Conservation (phyloP, 2,888 invertebrate genomes). For the Apamea crenata region DNA sequence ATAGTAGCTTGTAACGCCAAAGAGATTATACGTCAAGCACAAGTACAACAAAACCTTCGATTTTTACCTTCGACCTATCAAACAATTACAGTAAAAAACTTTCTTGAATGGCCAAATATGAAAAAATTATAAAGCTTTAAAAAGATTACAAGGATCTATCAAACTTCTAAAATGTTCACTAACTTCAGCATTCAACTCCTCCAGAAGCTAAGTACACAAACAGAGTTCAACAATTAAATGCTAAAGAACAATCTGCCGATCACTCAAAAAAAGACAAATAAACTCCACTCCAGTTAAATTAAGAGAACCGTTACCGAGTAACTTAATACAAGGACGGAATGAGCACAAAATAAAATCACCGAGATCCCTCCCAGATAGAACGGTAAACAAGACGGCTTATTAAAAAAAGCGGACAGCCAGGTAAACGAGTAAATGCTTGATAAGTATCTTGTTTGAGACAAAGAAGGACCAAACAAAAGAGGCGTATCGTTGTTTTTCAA, state of each 20-base stretch:
- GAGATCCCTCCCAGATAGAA: conserved; percentile 65
- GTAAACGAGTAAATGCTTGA: conserved; percentile 87
- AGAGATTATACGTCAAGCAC: not conserved
- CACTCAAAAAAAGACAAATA: conserved; percentile 37
- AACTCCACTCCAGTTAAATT: conserved; percentile 48
- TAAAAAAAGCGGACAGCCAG: conserved; percentile 81
- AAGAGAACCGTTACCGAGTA: conserved; percentile 64
- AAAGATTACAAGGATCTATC: not conserved
- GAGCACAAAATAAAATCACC: conserved; percentile 65
- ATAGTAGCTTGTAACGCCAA: not conserved
- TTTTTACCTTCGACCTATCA: not conserved
- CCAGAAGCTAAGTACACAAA: not conserved
- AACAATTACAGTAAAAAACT: not conserved
- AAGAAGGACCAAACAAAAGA: conserved; percentile 83
- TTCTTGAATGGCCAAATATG: not conserved
- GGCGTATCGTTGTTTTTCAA: conserved; percentile 84
- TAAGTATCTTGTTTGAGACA: conserved; percentile 88
- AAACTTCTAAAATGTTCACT: not conserved
- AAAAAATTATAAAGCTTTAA: not conserved
- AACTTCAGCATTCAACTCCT: not conserved
- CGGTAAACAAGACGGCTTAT: conserved; percentile 75
- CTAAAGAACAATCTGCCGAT: conserved; percentile 37
- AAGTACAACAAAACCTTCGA: not conserved
- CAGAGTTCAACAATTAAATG: not conserved
- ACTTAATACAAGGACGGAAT: conserved; percentile 66